Evolutionary conservation across 2,797 vertebrate species (phyloP), one percentile per base, ranked within the genome.

Genomic region (Passerculus sandwichensis): DNA sequence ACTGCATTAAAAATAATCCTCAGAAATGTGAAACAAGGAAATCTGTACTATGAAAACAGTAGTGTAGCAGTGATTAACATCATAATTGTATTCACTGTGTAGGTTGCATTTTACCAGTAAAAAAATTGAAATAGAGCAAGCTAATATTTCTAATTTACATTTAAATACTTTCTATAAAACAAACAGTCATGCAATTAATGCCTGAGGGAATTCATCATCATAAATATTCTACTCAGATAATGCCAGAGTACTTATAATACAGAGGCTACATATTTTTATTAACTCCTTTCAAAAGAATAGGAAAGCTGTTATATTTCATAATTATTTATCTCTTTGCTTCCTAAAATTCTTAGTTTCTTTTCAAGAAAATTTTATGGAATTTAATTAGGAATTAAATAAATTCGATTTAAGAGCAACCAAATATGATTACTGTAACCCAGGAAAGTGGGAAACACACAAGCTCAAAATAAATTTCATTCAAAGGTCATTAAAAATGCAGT

Each of bases 131-230:
- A 75, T 72, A 65, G 13, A 50, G 8, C 13, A 75, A 86, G 30
- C 5, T 65, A 93, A 69, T 94, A 15, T 78, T 80, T 85, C 20
- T 44, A 89, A 95, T 91, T 91, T 85, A 80, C 50, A 69, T 92
- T 42, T 91, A 91, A 93, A 92, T 77, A 16, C 4, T 83, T 88
- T 69, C 22, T 59, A 51, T 27, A 62, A 94, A 94, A 74, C 40
- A 82, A 94, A 94, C 6, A 83, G 9, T 69, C 18, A 44, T 54
- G 32, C 32, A 83, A 85, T 65, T 91, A 94, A 85, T 80, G 74
- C 50, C 44, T 69, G 48, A 65, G 50, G 40, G 75, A 89, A 75
- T 59, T 40, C 4, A 59, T 45, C 2, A 48, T 51, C 30, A 56
- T 53, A 62, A 87, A 85, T 75, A 81, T 13, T 85, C 74, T 61